These are phyloP conservation scores for Dryadula phaetusa DNA, from an alignment of 2,888 invertebrate genomes.

Conservation along the genomic window DNA sequence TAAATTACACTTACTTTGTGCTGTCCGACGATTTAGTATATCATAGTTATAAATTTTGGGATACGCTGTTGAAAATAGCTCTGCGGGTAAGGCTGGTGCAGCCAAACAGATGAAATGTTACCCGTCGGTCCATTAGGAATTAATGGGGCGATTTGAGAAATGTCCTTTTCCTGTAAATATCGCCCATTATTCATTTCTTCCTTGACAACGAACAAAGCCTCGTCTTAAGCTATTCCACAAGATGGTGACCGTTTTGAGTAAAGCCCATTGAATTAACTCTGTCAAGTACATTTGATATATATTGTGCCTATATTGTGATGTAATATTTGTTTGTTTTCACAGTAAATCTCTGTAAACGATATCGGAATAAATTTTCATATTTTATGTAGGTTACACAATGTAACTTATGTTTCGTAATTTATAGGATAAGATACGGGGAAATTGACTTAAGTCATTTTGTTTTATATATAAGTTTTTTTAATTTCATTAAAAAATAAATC, in stretches of 20 bases:
- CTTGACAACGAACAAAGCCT: constrained; percentile 49
- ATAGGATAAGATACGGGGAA: too few relatives aligned
- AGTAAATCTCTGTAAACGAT: not conserved
- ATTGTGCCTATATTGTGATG: constrained; percentile 9
- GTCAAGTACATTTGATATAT: constrained; percentile 11
- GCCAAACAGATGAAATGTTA: constrained; percentile 83
- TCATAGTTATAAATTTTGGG: constrained; percentile 76
- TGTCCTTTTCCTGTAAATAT: constrained; percentile 81
- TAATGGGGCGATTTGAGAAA: constrained; percentile 81
- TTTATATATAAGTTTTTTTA: too few relatives aligned
- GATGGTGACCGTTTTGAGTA: constrained; percentile 30
- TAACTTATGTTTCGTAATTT: too few relatives aligned
- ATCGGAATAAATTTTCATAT: not conserved
- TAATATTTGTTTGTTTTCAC: constrained; percentile 5
- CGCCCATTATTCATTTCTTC: constrained; percentile 69
- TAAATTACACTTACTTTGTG: constrained; percentile 78
- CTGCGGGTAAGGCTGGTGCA: constrained; percentile 73
- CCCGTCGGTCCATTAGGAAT: constrained; percentile 80
- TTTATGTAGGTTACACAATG: not conserved
- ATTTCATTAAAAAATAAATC: too few relatives aligned
- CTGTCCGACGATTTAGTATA: constrained; percentile 74
- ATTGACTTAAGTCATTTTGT: too few relatives aligned
- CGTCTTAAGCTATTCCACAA: constrained; percentile 32
- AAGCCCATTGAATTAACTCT: constrained; percentile 29
- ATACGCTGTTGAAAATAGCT: constrained; percentile 78